Conservation (phyloP, 1,140 invertebrate species). For the Protaetia brevitarsis region DNA sequence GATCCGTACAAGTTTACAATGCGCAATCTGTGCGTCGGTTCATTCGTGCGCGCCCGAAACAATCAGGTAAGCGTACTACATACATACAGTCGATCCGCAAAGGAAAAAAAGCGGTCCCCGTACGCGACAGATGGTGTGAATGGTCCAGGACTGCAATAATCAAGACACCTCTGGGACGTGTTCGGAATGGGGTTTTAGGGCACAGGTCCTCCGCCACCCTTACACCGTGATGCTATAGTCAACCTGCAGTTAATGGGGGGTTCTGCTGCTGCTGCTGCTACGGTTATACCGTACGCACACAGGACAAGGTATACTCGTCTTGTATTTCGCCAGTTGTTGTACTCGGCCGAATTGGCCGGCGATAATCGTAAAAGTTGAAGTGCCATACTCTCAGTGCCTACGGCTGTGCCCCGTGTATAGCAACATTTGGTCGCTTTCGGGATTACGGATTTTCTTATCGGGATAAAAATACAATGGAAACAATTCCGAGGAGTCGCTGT, state of each 20-base stretch:
- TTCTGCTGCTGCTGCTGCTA: no score
- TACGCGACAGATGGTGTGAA: slow-evolving; percentile 31
- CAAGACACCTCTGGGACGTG: slow-evolving; percentile 27
- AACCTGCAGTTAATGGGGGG: slow-evolving; percentile 27
- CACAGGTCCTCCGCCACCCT: slow-evolving; percentile 12
- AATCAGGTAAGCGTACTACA: slow-evolving; percentile 13
- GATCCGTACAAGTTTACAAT: no score
- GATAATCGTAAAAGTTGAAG: slow-evolving; percentile 24
- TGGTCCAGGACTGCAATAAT: slow-evolving; percentile 24
- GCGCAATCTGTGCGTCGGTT: background rate
- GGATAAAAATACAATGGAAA: no score
- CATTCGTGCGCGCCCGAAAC: background rate
- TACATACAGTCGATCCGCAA: background rate
- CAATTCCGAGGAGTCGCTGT: no score
- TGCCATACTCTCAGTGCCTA: background rate
- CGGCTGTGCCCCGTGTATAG: no score
- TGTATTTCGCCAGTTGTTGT: background rate
- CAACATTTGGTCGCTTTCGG: slow-evolving; percentile 39
- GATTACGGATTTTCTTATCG: no score
- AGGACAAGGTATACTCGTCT: background rate
- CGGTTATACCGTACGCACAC: background rate
- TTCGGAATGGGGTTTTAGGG: slow-evolving; percentile 24
- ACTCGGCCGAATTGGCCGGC: background rate
- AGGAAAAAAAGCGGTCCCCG: slow-evolving; percentile 26
- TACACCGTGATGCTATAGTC: slow-evolving; percentile 14